Percentiles rank a stretch among this genome's conserved stretches.
Evolutionary conservation across 2,113 vertebrate species (phyloP).

Genomic region (Stegostoma tigrinum): DNA sequence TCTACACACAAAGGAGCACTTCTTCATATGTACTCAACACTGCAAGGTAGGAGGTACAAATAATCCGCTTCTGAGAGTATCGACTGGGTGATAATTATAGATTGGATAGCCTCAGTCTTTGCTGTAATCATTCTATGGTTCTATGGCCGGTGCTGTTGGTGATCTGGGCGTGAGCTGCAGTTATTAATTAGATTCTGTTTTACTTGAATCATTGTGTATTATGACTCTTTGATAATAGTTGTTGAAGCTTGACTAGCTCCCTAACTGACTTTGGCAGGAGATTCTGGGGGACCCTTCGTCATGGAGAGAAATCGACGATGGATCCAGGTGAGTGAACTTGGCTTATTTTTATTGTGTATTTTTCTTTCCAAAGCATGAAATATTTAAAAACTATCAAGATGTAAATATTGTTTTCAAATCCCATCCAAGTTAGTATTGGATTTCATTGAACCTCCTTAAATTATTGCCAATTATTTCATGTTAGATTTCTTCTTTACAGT

Average conservation of each 20-base stretch:
- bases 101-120: too few relatives aligned
- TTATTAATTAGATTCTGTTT: not conserved
- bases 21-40: too few relatives aligned
- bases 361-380: not conserved
- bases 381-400: not conserved
- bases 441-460: not conserved
- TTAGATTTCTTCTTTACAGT: not conserved
- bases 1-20: too few relatives aligned
- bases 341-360: not conserved
- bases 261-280: not conserved
- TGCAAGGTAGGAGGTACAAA: too few relatives aligned
- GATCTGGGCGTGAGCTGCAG: not conserved
- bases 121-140: too few relatives aligned
- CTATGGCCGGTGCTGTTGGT: too few relatives aligned
- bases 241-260: not conserved
- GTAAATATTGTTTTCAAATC: not conserved
- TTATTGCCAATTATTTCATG: not conserved
- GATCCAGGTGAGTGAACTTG: conserved; percentile 1
- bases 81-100: too few relatives aligned
- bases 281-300: conserved; percentile 24
- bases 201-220: not conserved
- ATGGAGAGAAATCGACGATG: not conserved
- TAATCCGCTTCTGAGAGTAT: too few relatives aligned
- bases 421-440: not conserved
- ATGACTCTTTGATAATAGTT: too few relatives aligned